These are phyloP conservation scores for Dicerorhinus sumatrensis DNA, from an alignment of 2,113 vertebrate species.

Conservation along the genomic window DNA sequence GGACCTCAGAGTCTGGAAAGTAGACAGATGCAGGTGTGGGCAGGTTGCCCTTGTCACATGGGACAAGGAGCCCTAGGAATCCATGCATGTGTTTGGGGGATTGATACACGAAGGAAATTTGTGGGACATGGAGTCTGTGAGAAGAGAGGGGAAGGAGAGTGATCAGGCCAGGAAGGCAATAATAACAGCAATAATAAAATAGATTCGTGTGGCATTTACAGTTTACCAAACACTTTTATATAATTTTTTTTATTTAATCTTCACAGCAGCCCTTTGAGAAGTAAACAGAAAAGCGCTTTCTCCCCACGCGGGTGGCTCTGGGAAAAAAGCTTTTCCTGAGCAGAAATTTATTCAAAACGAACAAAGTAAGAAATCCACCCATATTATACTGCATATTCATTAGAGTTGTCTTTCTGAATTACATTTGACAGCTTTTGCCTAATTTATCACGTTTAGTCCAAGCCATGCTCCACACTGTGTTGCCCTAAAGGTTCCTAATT, in stretches of 20 bases:
- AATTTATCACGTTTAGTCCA: background rate
- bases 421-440: slow-evolving; percentile 7
- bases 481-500: background rate
- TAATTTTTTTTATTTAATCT: slow-evolving; percentile 42
- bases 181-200: background rate
- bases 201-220: background rate
- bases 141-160: background rate
- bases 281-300: slow-evolving; percentile 1
- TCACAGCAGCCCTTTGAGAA: slow-evolving; percentile 40
- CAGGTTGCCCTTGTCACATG: background rate
- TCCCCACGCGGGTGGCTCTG: background rate
- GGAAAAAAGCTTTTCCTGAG: background rate
- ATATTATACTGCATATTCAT: slow-evolving; percentile 54
- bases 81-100: background rate
- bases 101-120: background rate
- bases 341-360: slow-evolving; percentile 38
- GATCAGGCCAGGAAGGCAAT: background rate
- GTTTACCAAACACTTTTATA: slow-evolving; percentile 4
- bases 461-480: background rate
- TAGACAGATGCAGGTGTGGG: accelerated
- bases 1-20: background rate
- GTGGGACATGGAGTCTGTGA: background rate
- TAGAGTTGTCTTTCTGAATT: slow-evolving; percentile 3
- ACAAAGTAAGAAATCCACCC: slow-evolving; percentile 13
- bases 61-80: background rate